phyloP scores from a whole-genome alignment of 1,140 invertebrate genomes.

The Drosophila virilis region DNA sequence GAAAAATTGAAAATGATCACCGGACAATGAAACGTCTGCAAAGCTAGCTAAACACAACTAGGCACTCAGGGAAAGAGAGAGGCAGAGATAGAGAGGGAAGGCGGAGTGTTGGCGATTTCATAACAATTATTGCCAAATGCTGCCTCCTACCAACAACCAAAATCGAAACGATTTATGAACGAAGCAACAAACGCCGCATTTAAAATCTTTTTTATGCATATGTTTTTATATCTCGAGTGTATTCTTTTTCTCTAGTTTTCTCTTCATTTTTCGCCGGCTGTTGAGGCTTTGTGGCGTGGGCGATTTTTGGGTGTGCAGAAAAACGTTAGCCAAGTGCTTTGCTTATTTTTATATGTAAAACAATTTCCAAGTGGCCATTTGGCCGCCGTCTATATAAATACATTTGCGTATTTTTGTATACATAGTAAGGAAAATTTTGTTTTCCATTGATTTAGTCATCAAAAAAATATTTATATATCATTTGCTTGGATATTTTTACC shows the following conservation, averaged over 20 bases:
- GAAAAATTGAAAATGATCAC: constrained; percentile 67
- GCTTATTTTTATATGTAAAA: constrained; percentile 53
- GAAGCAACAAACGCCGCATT: constrained; percentile 22
- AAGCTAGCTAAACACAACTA: constrained; percentile 23
- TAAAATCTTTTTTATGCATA: constrained; percentile 48
- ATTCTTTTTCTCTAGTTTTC: constrained; percentile 21
- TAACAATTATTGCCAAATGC: constrained; percentile 79
- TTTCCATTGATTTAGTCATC: constrained; percentile 31
- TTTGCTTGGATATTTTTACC: neutral
- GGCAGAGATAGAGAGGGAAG: too few relatives aligned
- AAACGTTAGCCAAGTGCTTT: constrained; percentile 38
- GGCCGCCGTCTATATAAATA: constrained; percentile 1
- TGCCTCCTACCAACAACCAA: constrained; percentile 29
- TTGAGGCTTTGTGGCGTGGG: constrained; percentile 52
- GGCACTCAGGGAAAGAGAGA: neutral
- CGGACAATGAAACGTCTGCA: constrained; percentile 33
- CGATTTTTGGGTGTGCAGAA: constrained; percentile 63
- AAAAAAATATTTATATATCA: constrained; percentile 20
- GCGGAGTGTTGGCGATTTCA: constrained; percentile 50
- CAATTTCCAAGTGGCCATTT: constrained; percentile 49
- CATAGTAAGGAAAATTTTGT: constrained; percentile 22
- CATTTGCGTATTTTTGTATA: constrained; percentile 4
- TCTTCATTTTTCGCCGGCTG: constrained; percentile 42
- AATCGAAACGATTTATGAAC: constrained; percentile 47
- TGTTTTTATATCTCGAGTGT: constrained; percentile 14